These are phyloP conservation scores for Ornithoptera priamus DNA, from an alignment of 2,888 invertebrate species.

Conservation along the genomic window DNA sequence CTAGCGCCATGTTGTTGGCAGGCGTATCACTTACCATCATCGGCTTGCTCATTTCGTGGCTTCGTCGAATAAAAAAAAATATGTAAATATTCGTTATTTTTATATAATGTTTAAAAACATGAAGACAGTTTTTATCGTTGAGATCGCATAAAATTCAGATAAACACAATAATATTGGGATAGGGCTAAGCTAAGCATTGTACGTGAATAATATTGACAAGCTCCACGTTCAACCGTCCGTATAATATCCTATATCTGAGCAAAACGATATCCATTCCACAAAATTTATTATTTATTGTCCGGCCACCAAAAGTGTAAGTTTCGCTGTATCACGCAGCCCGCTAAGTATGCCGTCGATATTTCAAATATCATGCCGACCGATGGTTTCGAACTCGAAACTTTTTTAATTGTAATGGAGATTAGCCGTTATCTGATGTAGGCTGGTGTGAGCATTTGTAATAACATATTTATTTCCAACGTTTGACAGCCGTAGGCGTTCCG, in stretches of 20 bases:
- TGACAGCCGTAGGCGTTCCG: constrained; percentile 76
- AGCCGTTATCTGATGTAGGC: constrained; percentile 69
- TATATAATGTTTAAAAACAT: not conserved
- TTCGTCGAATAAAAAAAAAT: too few species aligned
- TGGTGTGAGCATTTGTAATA: constrained; percentile 72
- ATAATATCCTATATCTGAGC: constrained; percentile 44
- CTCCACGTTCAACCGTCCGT: constrained; percentile 40
- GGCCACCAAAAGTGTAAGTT: constrained; percentile 30
- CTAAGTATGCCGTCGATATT: constrained; percentile 40
- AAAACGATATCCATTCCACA: constrained; percentile 41
- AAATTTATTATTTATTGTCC: constrained; percentile 41
- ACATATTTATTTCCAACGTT: constrained; percentile 77
- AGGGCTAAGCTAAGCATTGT: constrained; percentile 26
- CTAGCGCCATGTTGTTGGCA: too few species aligned
- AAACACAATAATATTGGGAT: constrained; percentile 4
- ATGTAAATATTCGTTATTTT: too few species aligned
- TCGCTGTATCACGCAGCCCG: constrained; percentile 35
- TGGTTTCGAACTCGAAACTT: constrained; percentile 62
- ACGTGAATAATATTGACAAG: constrained; percentile 43
- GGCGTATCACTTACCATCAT: too few species aligned
- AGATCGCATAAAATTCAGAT: constrained; percentile 1
- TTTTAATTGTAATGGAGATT: constrained; percentile 78
- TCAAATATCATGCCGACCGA: constrained; percentile 46
- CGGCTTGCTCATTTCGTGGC: too few species aligned
- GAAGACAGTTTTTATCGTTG: not conserved